Conservation (phyloP, 1,140 invertebrate species). For the Ostrea denselamellosa region DNA sequence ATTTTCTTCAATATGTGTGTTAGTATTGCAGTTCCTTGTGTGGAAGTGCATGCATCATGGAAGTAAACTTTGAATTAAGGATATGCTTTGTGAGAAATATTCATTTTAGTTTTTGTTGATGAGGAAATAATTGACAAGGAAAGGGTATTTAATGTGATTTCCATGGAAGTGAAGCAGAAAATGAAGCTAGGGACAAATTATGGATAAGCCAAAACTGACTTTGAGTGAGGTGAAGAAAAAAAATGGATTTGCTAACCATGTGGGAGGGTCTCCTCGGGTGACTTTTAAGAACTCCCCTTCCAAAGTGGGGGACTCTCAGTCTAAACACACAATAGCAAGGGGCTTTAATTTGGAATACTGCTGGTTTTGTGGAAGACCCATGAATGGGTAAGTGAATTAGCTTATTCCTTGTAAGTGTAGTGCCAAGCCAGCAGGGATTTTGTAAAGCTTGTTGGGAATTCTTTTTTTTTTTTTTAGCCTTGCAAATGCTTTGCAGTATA, state of each 20-base stretch:
- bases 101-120: not conserved
- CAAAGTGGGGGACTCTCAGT: conserved; percentile 57
- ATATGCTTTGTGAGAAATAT: not conserved
- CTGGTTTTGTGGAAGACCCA: conserved; percentile 75
- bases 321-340: conserved; percentile 66
- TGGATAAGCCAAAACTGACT: conserved; percentile 10
- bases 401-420: not conserved
- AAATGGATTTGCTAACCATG: conserved; percentile 45
- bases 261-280: conserved; percentile 21
- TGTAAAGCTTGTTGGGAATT: conserved; percentile 52
- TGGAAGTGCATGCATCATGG: not conserved
- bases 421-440: too few relatives aligned
- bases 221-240: conserved; percentile 43
- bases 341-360: conserved; percentile 74
- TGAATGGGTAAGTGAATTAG: conserved; percentile 57
- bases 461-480: too few relatives aligned
- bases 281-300: conserved; percentile 16
- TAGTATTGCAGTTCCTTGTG: not conserved
- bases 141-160: not conserved
- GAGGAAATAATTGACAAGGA: not conserved
- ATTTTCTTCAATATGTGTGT: not conserved
- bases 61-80: not conserved
- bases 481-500: too few relatives aligned
- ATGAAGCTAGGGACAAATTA: not conserved
- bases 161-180: not conserved